These are phyloP conservation scores for Panurus biarmicus DNA, from an alignment of 2,113 vertebrate genomes.

Conservation along the genomic window DNA sequence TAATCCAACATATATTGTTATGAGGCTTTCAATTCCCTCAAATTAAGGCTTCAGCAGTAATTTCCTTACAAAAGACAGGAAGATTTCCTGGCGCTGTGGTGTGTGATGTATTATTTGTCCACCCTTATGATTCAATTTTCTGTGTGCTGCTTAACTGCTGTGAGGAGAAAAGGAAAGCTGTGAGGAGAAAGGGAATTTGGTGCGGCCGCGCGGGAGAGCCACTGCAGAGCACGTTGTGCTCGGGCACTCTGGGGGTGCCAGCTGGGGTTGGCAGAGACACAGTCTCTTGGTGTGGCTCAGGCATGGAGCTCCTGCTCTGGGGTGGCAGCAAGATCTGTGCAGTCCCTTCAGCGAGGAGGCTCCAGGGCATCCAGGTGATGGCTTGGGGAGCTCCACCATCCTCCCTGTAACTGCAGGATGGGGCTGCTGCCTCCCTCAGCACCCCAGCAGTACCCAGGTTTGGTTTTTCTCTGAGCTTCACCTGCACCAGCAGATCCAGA, in stretches of 20 bases:
- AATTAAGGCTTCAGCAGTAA: conserved; percentile 38
- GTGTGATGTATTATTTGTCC: conserved; percentile 28
- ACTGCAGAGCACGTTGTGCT: not conserved
- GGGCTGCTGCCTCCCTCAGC: not conserved
- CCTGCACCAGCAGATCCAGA: not conserved
- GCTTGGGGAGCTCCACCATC: not conserved
- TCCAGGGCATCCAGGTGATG: not conserved
- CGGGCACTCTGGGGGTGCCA: rapidly evolving
- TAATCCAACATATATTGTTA: conserved; percentile 48
- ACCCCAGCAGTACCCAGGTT: not conserved
- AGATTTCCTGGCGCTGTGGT: not conserved
- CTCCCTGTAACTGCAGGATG: rapidly evolving
- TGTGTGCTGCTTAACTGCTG: not conserved
- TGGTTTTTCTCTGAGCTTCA: not conserved
- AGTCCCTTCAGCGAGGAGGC: rapidly evolving
- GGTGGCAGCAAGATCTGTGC: rapidly evolving
- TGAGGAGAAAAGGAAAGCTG: not conserved
- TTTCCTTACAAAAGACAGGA: conserved; percentile 17
- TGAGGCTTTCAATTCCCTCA: conserved; percentile 26
- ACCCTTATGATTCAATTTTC: conserved; percentile 33
- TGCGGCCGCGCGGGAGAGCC: rapidly evolving
- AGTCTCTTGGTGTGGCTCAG: not conserved
- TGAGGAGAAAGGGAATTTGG: not conserved
- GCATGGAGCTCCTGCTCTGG: rapidly evolving
- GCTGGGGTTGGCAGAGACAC: rapidly evolving